Conservation (phyloP, 2,113 vertebrate genomes). For the Sinocyclocheilus rhinocerous region DNA sequence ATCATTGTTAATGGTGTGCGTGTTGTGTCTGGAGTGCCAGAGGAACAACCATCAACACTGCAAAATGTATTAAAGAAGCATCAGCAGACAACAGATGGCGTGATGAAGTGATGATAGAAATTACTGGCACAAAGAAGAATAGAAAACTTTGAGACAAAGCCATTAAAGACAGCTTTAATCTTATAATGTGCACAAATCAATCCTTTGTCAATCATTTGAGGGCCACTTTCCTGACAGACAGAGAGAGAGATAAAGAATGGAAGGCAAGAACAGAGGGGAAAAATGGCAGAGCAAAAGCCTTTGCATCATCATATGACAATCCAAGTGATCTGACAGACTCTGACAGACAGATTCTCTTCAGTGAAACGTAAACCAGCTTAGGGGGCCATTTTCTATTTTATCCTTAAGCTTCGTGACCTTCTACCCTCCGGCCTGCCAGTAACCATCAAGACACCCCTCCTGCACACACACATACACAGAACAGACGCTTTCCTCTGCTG, state of each 20-base stretch:
- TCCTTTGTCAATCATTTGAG: not conserved
- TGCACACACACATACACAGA: not conserved
- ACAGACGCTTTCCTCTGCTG: conserved; percentile 35
- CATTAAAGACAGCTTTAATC: not conserved
- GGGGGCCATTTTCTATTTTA: conserved; percentile 61
- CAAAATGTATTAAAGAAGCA: not conserved
- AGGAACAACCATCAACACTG: not conserved
- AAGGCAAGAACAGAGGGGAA: conserved; percentile 28
- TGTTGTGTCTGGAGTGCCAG: not conserved
- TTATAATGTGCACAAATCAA: not conserved
- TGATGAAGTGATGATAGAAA: not conserved
- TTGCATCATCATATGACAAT: conserved; percentile 44
- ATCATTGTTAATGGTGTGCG: not conserved
- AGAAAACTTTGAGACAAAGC: not conserved
- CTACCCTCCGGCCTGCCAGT: conserved; percentile 46
- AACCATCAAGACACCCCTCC: conserved; percentile 28
- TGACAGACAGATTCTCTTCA: conserved; percentile 53
- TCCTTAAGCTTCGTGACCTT: conserved; percentile 50
- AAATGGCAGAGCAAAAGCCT: conserved; percentile 60
- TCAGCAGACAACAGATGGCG: conserved; percentile 13
- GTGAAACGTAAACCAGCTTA: conserved; percentile 55
- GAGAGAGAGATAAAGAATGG: not conserved
- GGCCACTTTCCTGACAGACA: not conserved
- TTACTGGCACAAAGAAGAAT: not conserved
- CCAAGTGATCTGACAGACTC: conserved; percentile 48